These are phyloP conservation scores for Crocuta crocuta DNA, from an alignment of 2,113 vertebrate genomes.

Conservation along the genomic window DNA sequence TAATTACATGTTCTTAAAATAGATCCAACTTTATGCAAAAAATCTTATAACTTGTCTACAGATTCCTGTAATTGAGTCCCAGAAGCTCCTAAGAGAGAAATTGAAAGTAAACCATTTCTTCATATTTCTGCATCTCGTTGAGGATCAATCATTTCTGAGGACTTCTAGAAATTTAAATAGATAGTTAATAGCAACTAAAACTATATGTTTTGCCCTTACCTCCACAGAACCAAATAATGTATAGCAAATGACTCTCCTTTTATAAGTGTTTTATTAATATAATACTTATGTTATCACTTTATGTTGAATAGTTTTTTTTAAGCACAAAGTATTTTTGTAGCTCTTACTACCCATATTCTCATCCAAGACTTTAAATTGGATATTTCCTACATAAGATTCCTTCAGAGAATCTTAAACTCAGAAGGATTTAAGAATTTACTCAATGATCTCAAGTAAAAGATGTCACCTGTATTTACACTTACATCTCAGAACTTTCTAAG, in stretches of 20 bases:
- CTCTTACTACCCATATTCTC: not conserved
- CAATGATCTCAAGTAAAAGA: not conserved
- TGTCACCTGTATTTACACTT: accelerated
- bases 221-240: not conserved
- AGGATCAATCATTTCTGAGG: not conserved
- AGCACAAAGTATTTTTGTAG: not conserved
- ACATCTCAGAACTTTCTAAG: not conserved
- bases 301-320: not conserved
- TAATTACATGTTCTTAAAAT: not conserved
- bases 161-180: not conserved
- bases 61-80: not conserved
- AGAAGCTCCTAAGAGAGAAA: not conserved
- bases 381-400: not conserved
- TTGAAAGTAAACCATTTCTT: not conserved
- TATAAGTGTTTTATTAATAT: not conserved
- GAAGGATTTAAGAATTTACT: not conserved
- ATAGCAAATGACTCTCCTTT: not conserved
- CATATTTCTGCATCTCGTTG: not conserved
- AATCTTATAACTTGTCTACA: not conserved
- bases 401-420: not conserved
- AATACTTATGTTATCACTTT: not conserved
- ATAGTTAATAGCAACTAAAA: not conserved
- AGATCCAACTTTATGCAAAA: not conserved
- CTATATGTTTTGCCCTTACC: not conserved
- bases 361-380: not conserved